Conservation (phyloP, 1,140 invertebrate genomes). For the Magallana ariakensis region DNA sequence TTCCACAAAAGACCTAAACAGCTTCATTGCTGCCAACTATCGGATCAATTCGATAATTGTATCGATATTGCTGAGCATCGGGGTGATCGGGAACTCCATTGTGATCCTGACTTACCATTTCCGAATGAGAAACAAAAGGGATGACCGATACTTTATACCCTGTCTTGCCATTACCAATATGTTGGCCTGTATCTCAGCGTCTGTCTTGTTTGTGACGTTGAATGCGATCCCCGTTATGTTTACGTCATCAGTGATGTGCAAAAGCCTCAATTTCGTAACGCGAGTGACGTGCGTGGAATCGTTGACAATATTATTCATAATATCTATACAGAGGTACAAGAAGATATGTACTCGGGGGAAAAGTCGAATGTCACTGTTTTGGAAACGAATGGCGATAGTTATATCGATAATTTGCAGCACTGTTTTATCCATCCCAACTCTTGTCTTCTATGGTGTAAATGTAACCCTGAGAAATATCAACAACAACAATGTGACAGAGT, state of each 20-base stretch:
- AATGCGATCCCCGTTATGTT: neutral
- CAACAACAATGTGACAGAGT: conserved; percentile 19
- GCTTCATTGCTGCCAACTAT: neutral
- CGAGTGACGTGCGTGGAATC: neutral
- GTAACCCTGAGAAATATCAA: neutral
- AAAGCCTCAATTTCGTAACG: conserved; percentile 12
- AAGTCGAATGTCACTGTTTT: conserved; percentile 11
- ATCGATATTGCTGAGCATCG: conserved; percentile 28
- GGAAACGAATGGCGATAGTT: conserved; percentile 13
- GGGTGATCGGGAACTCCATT: neutral
- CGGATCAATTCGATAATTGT: neutral
- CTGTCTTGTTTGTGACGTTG: neutral
- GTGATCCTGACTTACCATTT: conserved; percentile 24
- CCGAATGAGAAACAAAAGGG: conserved; percentile 29
- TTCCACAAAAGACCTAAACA: neutral
- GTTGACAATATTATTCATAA: conserved; percentile 17
- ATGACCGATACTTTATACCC: conserved; percentile 25
- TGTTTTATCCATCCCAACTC: neutral
- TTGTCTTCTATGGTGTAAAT: neutral
- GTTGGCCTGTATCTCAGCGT: neutral
- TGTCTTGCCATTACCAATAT: neutral
- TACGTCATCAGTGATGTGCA: neutral
- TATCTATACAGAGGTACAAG: conserved; percentile 27
- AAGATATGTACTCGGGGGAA: conserved; percentile 21
- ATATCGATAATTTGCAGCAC: neutral